Evolutionary conservation across 2,113 vertebrate genomes (phyloP), one percentile per base, ranked within the genome.

Genomic region (Grus americana): DNA sequence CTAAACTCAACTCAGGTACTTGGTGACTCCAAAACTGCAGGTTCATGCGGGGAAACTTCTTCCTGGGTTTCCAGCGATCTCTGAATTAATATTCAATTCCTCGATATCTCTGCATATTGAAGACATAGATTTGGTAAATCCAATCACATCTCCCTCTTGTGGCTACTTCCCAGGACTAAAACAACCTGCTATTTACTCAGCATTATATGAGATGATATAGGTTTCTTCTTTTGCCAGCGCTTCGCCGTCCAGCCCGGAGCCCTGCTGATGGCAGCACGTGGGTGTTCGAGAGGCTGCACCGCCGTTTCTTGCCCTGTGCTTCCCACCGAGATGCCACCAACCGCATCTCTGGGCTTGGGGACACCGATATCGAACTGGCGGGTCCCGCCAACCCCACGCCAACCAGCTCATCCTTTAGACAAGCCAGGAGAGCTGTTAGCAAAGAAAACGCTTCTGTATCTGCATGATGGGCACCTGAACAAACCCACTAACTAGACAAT

Each of bases 61-160:
- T 59, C 42, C 58, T 38, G 81, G 22, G 13, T 38, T 70, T 79
- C 70, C 34, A 17, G 11, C 9, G n/a, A 68, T 47, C 40, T 89
- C 73, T 55, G 66, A 75, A 49, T 24, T 58, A 70, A 66, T 32
- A 38, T 9, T 72, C 23, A 70, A 38, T 76, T 88, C 65, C 50
- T 67, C 2, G 0, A 15, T 34, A 87, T 79, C 68, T 63, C 50
- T 95, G 71, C 46, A 13, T 73, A 52, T 85, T 73, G 70, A 90
- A 86, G 54, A 44, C 58, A 61, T 6, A 40, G 26, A 67, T 91
- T 68, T 58, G 55, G 54, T 55, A 58, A 62, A 55, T 91, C 96
- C 89, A 93, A 94, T 95, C 87, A 78, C 87, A 95, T 92, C 95
- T 97, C 95, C 92, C 94, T 97, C 97, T 97, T 91, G 92, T 95